These are phyloP conservation scores for Equus przewalskii DNA, from an alignment of 2,113 vertebrate species.

Conservation along the genomic window DNA sequence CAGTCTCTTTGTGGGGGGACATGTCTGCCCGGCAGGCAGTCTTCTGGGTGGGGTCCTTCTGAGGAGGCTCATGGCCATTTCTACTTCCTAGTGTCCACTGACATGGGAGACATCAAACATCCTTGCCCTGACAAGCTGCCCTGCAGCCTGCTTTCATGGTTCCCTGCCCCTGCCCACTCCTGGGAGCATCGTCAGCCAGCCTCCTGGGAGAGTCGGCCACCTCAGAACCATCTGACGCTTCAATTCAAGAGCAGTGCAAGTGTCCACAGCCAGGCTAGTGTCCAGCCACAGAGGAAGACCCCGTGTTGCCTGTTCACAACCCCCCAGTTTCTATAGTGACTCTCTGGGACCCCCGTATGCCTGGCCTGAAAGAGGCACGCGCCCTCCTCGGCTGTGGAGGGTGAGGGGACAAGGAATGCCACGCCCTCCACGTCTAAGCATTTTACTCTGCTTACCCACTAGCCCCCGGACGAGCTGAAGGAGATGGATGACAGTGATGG, in stretches of 20 bases:
- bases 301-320: no score
- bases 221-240: not conserved
- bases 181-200: not conserved
- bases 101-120: no score
- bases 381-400: not conserved
- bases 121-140: not conserved
- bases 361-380: not conserved
- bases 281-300: not conserved
- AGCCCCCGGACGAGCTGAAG: not conserved
- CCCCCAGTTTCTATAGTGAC: not conserved
- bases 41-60: not conserved
- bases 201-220: rapidly evolving
- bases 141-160: not conserved
- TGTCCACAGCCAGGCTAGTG: not conserved
- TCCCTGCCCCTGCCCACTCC: not conserved
- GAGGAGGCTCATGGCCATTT: not conserved
- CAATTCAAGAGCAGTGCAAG: not conserved
- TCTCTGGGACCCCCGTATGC: not conserved
- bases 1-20: not conserved
- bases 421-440: not conserved
- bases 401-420: not conserved
- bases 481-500: no score
- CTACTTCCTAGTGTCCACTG: not conserved
- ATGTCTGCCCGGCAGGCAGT: not conserved
- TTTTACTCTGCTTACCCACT: not conserved